Base-by-base conservation (phyloP, 2,888 invertebrate genomes). In the Drosophila leonis region DNA sequence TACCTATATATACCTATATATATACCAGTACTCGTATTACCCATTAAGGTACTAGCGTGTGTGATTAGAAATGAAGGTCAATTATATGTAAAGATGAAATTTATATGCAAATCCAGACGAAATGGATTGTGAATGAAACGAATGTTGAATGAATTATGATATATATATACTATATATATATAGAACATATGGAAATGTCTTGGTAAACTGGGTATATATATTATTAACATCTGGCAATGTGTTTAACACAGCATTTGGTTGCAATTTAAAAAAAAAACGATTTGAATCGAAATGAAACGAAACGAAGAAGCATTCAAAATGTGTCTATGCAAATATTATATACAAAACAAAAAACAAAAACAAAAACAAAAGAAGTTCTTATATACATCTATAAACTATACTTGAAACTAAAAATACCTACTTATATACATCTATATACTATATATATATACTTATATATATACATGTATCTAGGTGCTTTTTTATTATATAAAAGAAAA, bases 11-110 rank as follows among this genome's bases (percentile, higher is more conserved):
- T 59, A 72, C 35, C 39, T 33, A 49, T 18, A 59, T 8, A 18
- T 20, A 49, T 31, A 78, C 42, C 42, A 42, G 79, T 74, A 74
- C 69, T 69, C 51, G 65, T 75, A 55, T 63, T 61, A 63, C 65
- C 59, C 72, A 71, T 46, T 72, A 77, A 69, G 49, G 66, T 82
- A 80, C 68, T 83, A 87, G 83, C 82, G 87, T 86, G 87, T 90
- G 87, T 88, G 87, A 88, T 88, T 90, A 88, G 90, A 82, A 88
- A 88, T 88, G 90, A 88, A 90, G 90, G 87, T 88, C 87, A 88
- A 88, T 88, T 88, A 88, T 90, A 81, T 84, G 76, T 74, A 66
- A 86, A 82, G 61, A 78, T 73, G 80, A 82, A 89, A 87, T 75
- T 82, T 84, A 71, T 77, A 89, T 77, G 83, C 71, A 79, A 74